Evolutionary conservation across 2,888 invertebrate species (phyloP), one percentile per base, ranked within the genome.

Genomic region (Eurytoma adleriae): DNA sequence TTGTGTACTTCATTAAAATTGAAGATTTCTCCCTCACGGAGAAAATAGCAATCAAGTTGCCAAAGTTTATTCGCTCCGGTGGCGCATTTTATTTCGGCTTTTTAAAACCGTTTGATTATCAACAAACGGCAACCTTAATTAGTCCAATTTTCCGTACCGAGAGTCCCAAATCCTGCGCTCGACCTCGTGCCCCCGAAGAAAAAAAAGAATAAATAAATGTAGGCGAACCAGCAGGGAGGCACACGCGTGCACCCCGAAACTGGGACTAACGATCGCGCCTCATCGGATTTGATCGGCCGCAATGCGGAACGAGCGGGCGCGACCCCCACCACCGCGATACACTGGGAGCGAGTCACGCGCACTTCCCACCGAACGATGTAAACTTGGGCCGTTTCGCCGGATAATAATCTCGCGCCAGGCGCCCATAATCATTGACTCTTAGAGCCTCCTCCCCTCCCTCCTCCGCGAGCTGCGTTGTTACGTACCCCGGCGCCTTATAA

Each of bases 371-470:
- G 62, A 50, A 24, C 30, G 18, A 64, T 24, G 59, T 59, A 61
- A 77, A 77, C 77, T 77, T 73, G 73, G 66, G 56, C 61, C 62
- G 59, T 75, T 79, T 40, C 18, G 20, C 18, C 56, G 40, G 80
- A 80, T 80, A 80, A 80, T 77, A 69, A 80, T 77, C 80, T 68
- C 52, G 69, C 69, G 64, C 48, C 56, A 59, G 62, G 40, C 48
- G 24, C 20, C 73, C 64, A 77, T 72, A 76, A 80, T 67, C 72
- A 72, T 76, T 62, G 67, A 64, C 75, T 72, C 76, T 72, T 64
- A 74, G 56, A 73, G 68, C 68, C 64, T 56, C 40, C 40, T 7
- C 40, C 4, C 40, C 4, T 7, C 40, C 40, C 40, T 0, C 40
- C 40, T 40, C 40, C 5, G 7, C 3, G 40, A 40, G 40, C 40